Evolutionary conservation across 2,888 invertebrate species (phyloP).

Genomic region (Stenoptilia bipunctidactyla): DNA sequence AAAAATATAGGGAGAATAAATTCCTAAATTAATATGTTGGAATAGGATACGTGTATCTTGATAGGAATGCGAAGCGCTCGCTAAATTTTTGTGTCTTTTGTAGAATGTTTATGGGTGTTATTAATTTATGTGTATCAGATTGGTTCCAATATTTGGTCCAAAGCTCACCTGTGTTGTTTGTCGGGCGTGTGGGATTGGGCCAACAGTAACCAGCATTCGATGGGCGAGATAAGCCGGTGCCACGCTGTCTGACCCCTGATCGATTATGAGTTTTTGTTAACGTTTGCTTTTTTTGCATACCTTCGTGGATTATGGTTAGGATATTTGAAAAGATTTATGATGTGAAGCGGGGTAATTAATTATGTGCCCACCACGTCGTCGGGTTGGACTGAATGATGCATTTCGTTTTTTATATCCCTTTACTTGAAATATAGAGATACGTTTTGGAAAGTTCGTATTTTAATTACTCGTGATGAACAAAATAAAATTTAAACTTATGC

Average conservation of each 20-base stretch:
- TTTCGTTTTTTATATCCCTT: background rate
- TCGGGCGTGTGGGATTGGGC: too few species aligned
- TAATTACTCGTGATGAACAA: too few species aligned
- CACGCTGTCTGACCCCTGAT: slow-evolving; percentile 24
- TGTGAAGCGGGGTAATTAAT: background rate
- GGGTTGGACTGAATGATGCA: background rate
- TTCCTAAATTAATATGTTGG: too few species aligned
- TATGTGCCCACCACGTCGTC: background rate
- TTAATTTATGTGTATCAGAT: slow-evolving; percentile 26
- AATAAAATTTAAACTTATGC: too few species aligned
- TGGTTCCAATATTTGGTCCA: slow-evolving; percentile 18
- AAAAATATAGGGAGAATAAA: slow-evolving; percentile 26
- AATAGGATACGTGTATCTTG: too few species aligned
- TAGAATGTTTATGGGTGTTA: slow-evolving; percentile 33
- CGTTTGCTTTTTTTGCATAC: slow-evolving; percentile 2
- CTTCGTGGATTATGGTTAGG: background rate
- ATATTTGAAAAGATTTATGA: slow-evolving; percentile 3
- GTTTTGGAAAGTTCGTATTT: too few species aligned
- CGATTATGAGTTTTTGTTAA: slow-evolving; percentile 11
- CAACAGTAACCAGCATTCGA: background rate
- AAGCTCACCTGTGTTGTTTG: slow-evolving; percentile 9
- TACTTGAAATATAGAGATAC: too few species aligned
- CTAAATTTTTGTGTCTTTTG: slow-evolving; percentile 25
- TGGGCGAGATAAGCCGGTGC: slow-evolving; percentile 17
- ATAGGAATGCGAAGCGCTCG: slow-evolving; percentile 23